These are phyloP conservation scores for Diadegma fenestrale DNA, from an alignment of 2,888 invertebrate species.

Conservation along the genomic window DNA sequence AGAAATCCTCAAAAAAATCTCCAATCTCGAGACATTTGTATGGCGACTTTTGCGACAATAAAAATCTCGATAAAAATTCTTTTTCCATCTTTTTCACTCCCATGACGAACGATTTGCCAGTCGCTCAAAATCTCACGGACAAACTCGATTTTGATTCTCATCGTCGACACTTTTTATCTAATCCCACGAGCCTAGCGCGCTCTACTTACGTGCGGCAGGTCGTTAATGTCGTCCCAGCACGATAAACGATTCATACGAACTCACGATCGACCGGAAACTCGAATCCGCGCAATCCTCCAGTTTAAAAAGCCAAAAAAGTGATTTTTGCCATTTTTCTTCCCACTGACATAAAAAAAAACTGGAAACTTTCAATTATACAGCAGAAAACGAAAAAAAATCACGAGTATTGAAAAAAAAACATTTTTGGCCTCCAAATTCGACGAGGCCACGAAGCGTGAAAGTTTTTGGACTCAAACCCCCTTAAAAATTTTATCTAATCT, in stretches of 20 bases:
- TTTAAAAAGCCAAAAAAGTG: no score
- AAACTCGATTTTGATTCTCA: neutral
- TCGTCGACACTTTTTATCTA: neutral
- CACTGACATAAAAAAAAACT: no score
- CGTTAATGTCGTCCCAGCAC: neutral
- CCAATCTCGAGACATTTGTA: neutral
- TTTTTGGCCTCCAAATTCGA: neutral
- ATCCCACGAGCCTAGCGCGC: neutral
- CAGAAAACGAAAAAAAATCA: neutral
- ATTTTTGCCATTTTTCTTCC: no score
- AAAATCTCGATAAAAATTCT: neutral
- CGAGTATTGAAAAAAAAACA: neutral
- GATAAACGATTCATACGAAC: neutral
- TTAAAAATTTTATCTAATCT: constrained; percentile 41
- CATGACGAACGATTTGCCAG: no score
- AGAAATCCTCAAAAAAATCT: neutral
- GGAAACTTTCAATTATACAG: neutral
- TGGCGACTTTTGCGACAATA: neutral
- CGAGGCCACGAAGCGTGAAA: constrained; percentile 1
- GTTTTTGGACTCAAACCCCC: constrained; percentile 18
- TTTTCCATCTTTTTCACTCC: neutral
- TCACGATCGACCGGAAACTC: neutral
- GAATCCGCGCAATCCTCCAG: neutral
- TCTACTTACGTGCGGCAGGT: neutral
- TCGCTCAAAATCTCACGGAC: no score